Evolutionary conservation across 2,888 invertebrate species (phyloP).

Genomic region (Arrhopalites spinosus): DNA sequence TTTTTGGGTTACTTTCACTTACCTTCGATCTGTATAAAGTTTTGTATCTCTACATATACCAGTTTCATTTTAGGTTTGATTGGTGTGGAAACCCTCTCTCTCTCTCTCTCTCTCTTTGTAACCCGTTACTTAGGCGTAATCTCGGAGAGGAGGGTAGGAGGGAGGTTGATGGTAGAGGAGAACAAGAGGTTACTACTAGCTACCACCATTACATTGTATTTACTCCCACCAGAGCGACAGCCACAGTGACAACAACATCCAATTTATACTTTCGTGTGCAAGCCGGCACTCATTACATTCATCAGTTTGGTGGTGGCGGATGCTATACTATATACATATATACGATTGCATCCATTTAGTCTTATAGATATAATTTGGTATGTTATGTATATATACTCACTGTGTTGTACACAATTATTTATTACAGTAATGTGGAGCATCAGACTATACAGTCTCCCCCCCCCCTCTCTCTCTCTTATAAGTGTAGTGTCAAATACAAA

Average conservation of each 20-base stretch:
- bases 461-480: not conserved
- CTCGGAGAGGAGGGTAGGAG: no score
- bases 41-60: not conserved
- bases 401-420: not conserved
- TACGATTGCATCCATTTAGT: not conserved
- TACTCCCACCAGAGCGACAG: not conserved
- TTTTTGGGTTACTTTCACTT: not conserved
- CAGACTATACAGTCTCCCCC: not conserved
- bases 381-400: not conserved
- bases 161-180: not conserved
- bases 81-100: not conserved
- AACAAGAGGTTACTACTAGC: not conserved
- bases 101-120: not conserved
- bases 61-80: not conserved
- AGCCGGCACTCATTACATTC: not conserved
- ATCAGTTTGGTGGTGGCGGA: not conserved
- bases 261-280: not conserved
- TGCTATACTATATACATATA: not conserved
- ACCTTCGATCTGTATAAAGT: not conserved
- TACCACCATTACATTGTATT: not conserved
- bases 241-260: slow-evolving; percentile 12
- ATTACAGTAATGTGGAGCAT: not conserved
- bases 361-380: no score
- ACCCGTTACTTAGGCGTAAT: not conserved
- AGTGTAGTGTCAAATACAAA: not conserved